phyloP scores from a whole-genome alignment of 2,797 vertebrate species.

The Antrozous pallidus region DNA sequence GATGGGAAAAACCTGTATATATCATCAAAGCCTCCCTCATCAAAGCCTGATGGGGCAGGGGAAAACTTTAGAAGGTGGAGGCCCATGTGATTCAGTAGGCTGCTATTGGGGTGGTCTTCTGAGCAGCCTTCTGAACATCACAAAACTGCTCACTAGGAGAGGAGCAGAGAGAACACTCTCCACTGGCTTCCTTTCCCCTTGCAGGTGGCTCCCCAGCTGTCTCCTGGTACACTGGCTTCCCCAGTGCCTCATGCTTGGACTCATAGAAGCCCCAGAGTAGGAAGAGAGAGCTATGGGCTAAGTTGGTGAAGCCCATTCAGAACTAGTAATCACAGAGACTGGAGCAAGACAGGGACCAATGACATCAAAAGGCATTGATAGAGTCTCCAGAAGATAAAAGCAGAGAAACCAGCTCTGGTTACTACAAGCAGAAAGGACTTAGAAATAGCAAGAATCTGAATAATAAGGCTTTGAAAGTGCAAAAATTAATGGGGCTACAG shows the following conservation, averaged over 20 bases:
- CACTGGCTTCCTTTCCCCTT: neutral
- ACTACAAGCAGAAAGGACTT: neutral
- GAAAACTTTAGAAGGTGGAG: neutral
- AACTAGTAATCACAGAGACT: neutral
- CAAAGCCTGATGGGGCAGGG: neutral
- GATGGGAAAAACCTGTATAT: neutral
- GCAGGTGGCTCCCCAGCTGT: rapidly evolving
- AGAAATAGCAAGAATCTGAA: neutral
- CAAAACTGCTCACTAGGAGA: rapidly evolving
- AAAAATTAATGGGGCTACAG: neutral
- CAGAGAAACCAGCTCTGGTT: neutral
- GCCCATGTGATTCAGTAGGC: neutral
- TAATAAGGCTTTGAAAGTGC: neutral
- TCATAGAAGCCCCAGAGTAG: neutral
- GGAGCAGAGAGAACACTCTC: neutral
- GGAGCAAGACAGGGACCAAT: neutral
- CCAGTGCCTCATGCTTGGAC: neutral
- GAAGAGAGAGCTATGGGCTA: neutral
- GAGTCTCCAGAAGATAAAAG: neutral
- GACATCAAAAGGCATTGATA: neutral
- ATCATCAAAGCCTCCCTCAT: too few relatives aligned
- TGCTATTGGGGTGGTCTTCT: neutral
- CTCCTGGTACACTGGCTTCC: neutral
- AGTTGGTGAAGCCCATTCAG: neutral
- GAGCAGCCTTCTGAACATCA: neutral